Base-by-base conservation (phyloP, 2,888 invertebrate species). In the Sinopyrophorus schimmeli region DNA sequence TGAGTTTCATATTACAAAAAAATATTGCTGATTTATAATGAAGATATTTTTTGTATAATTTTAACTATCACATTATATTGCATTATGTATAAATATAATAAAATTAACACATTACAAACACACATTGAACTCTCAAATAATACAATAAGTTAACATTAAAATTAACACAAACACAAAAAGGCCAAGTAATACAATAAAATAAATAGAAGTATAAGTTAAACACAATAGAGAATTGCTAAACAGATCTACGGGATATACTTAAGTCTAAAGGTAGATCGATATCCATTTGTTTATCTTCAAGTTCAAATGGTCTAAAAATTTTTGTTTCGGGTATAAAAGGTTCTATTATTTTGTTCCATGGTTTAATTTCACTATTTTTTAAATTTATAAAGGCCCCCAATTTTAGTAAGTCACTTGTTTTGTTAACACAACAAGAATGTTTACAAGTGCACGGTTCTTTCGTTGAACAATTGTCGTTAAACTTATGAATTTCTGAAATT, bases 231-330 rank as follows among this genome's bases (percentile, higher is more conserved):
- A 3, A 2, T 5, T 28, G 40, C 39, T 62, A 68, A 63, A 69
- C 66, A 57, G 57, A 54, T 56, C 72, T 75, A 60, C 76, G 77
- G 61, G 77, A 77, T 57, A 77, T 77, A 68, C 81, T 82, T 75
- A 82, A 78, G 75, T 82, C 82, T 75, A 82, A 73, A 41, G 82
- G 82, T 58, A 76, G 72, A 68, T 81, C 80, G 54, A 78, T 70
- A 27, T 70, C 69, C 66, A 71, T 70, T 11, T 57, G 53, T 21
- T 63, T 55, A 5, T 63, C 52, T 14, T 52, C 49, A 3, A 43
- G 14, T 31, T 53, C 42, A 5, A 47, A 54, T 18, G 52, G 53
- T 31, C 39, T 53, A 23, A 53, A 53, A 23, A 46, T 44, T 26
- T 54, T 52, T 23, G 40, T 44, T 37, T 51, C 23, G 21, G 57